Conservation (phyloP, 2,888 invertebrate species). For the Catocala fraxini region DNA sequence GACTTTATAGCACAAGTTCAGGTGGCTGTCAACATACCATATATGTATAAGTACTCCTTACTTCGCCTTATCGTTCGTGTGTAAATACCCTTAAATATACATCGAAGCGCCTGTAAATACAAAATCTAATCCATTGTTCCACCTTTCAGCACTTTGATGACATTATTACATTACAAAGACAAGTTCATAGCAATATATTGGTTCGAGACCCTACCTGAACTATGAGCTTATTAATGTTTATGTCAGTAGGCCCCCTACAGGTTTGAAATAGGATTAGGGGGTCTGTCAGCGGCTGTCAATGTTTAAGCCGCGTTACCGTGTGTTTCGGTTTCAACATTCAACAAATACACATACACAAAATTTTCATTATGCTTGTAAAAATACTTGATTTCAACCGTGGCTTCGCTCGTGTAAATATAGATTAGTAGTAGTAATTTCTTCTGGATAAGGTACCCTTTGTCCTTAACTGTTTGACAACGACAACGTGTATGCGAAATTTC, state of each 20-base stretch:
- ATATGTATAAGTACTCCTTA: too few relatives aligned
- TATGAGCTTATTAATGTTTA: conserved; percentile 52
- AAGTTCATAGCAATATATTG: conserved; percentile 22
- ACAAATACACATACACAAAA: neutral
- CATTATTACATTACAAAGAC: conserved; percentile 21
- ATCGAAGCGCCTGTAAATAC: neutral
- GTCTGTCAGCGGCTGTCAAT: conserved; percentile 59
- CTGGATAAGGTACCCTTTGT: too few relatives aligned
- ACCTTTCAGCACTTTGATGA: conserved; percentile 9
- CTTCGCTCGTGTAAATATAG: too few relatives aligned
- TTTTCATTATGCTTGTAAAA: too few relatives aligned
- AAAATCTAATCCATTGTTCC: conserved; percentile 1
- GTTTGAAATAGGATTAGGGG: conserved; percentile 60
- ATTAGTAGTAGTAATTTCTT: too few relatives aligned
- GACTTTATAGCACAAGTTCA: too few relatives aligned
- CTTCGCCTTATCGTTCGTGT: too few relatives aligned
- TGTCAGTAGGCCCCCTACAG: conserved; percentile 49
- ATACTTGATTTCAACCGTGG: too few relatives aligned
- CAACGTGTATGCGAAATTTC: too few relatives aligned
- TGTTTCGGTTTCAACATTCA: neutral
- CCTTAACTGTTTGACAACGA: too few relatives aligned
- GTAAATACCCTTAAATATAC: too few relatives aligned
- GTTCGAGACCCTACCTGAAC: conserved; percentile 14
- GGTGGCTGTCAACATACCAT: too few relatives aligned
- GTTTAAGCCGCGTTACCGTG: neutral